Conservation (phyloP, 2,113 vertebrate species). For the Anoura caudifer region DNA sequence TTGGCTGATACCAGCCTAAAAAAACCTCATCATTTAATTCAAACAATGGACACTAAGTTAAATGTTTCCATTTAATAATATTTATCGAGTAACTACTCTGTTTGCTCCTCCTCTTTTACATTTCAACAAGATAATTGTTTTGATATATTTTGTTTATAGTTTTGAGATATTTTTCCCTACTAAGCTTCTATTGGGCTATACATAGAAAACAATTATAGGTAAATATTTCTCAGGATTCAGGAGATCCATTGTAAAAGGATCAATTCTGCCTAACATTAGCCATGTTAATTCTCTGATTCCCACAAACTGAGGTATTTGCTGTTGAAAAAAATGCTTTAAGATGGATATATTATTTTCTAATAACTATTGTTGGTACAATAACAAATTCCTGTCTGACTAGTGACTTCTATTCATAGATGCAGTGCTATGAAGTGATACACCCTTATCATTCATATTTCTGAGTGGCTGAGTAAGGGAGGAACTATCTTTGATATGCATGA, state of each 20-base stretch:
- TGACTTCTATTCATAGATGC: not conserved
- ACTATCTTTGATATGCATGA: slow-evolving; percentile 70
- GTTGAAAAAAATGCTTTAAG: slow-evolving; percentile 13
- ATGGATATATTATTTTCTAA: not conserved
- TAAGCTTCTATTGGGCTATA: not conserved
- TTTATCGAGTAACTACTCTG: not conserved
- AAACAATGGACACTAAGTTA: not conserved
- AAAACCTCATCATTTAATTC: not conserved
- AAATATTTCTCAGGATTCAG: slow-evolving; percentile 15
- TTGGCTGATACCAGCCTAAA: not conserved
- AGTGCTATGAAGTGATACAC: not conserved
- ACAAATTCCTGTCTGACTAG: slow-evolving; percentile 1
- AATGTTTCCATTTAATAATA: not conserved
- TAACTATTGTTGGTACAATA: not conserved
- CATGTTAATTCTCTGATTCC: slow-evolving; percentile 18
- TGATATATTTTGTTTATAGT: not conserved
- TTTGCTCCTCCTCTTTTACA: not conserved
- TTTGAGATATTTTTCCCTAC: not conserved
- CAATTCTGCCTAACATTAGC: not conserved
- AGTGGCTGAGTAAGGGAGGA: slow-evolving; percentile 49
- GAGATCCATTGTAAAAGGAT: not conserved
- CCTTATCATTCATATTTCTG: slow-evolving; percentile 52
- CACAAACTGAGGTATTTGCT: not conserved
- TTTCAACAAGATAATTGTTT: not conserved
- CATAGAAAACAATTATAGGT: not conserved